Conservation (phyloP, 2,888 invertebrate genomes). For the Terebella lapidaria region DNA sequence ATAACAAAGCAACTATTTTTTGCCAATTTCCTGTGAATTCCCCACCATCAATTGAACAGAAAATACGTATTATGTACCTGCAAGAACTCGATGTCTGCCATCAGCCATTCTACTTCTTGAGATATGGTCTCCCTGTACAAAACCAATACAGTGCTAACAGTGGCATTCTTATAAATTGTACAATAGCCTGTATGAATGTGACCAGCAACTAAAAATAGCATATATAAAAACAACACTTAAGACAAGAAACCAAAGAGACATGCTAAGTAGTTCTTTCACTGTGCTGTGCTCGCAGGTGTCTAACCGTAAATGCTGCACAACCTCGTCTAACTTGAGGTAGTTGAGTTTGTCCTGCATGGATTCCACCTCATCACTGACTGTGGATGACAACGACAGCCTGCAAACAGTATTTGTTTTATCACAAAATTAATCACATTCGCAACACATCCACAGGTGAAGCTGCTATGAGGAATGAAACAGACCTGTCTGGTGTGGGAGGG, state of each 20-base stretch:
- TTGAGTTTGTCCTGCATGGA: neutral
- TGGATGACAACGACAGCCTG: neutral
- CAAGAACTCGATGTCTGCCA: neutral
- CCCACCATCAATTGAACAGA: neutral
- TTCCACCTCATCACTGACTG: constrained; percentile 2
- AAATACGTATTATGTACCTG: no score
- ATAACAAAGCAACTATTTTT: neutral
- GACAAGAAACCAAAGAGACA: no score
- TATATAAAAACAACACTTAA: no score
- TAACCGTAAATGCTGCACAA: neutral
- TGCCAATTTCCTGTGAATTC: neutral
- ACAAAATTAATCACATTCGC: no score
- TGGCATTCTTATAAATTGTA: neutral
- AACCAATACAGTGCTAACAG: neutral
- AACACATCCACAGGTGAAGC: neutral
- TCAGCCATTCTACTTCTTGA: neutral
- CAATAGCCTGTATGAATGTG: no score
- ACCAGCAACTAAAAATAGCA: no score
- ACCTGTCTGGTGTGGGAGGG: neutral
- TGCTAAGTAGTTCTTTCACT: neutral
- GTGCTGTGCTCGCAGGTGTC: neutral
- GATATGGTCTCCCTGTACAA: neutral
- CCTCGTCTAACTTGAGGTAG: neutral
- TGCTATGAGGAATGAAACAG: neutral
- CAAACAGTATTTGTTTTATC: no score